Conservation (phyloP, 30 jellyfish, hydroid and myxozoan species). For the Aurelia sp. region DNA sequence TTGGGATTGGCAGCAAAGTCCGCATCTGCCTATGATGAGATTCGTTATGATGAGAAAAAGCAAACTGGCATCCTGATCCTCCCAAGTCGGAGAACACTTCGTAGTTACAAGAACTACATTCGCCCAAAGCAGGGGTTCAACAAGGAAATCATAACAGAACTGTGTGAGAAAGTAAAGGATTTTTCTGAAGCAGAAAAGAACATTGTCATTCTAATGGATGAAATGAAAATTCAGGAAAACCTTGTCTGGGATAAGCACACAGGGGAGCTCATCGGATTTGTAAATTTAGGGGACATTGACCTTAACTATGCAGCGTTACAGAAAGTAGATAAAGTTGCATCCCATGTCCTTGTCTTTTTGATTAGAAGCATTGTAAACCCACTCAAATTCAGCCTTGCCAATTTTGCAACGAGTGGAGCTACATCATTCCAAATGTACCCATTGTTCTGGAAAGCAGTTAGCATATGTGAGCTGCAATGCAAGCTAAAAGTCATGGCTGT, state of each 20-base stretch:
- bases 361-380: constrained; percentile 65
- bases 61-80: constrained; percentile 57
- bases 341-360: constrained; percentile 69
- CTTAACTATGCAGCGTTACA: constrained; percentile 25
- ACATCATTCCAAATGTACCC: constrained; percentile 63
- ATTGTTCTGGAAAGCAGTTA: constrained; percentile 8
- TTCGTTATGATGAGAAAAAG: constrained; percentile 38
- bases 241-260: constrained; percentile 47
- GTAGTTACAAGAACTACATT: constrained; percentile 25
- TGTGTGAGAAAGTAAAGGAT: constrained; percentile 14
- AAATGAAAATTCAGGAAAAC: constrained; percentile 29
- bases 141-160: constrained; percentile 17
- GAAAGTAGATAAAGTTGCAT: constrained; percentile 1
- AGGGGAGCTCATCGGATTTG: constrained; percentile 67
- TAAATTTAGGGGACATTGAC: constrained; percentile 60
- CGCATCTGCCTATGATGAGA: constrained; percentile 15
- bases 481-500: constrained; percentile 28
- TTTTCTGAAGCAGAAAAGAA: constrained; percentile 23
- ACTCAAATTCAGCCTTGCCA: constrained; percentile 48
- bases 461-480: constrained; percentile 14
- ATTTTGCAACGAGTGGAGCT: constrained; percentile 67
- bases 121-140: constrained; percentile 54
- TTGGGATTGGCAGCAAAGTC: constrained; percentile 32
- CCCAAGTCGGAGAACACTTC: constrained; percentile 62
- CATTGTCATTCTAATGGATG: constrained; percentile 31